Conservation (phyloP, 1,140 invertebrate species). For the Drosophila ambigua region DNA sequence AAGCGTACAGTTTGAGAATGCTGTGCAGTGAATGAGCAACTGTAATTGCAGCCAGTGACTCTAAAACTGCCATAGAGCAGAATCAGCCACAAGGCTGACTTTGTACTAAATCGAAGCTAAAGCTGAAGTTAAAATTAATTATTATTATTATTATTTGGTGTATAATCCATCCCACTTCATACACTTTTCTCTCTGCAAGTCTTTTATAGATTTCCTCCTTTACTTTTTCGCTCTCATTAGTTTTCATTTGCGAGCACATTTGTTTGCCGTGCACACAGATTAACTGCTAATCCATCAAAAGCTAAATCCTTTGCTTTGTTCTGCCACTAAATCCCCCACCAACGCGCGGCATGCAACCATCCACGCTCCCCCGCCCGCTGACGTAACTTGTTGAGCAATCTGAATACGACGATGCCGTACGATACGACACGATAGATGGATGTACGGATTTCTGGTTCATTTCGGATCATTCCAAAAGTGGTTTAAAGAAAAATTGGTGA, state of each 20-base stretch:
- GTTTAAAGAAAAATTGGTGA: slow-evolving; percentile 40
- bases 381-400: slow-evolving; percentile 50
- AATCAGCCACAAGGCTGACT: too few species aligned
- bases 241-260: slow-evolving; percentile 20
- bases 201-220: slow-evolving; percentile 23
- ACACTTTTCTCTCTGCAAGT: too few species aligned
- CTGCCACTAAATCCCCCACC: slow-evolving; percentile 24
- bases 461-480: slow-evolving; percentile 9
- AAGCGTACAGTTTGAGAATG: too few species aligned
- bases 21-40: too few species aligned
- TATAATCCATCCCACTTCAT: too few species aligned
- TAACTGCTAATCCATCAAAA: slow-evolving; percentile 40
- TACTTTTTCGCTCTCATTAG: slow-evolving; percentile 1
- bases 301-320: slow-evolving; percentile 43
- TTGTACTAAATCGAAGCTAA: too few species aligned
- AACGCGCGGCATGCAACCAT: slow-evolving; percentile 7
- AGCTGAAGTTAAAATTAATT: too few species aligned
- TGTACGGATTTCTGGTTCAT: slow-evolving; percentile 20
- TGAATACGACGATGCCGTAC: neutral
- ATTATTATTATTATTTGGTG: too few species aligned
- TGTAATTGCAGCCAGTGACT: too few species aligned
- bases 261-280: slow-evolving; percentile 29
- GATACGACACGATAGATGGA: neutral
- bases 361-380: slow-evolving; percentile 6
- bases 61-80: too few species aligned